phyloP scores from a whole-genome alignment of 2,113 vertebrate genomes.

The Mesocricetus auratus region DNA sequence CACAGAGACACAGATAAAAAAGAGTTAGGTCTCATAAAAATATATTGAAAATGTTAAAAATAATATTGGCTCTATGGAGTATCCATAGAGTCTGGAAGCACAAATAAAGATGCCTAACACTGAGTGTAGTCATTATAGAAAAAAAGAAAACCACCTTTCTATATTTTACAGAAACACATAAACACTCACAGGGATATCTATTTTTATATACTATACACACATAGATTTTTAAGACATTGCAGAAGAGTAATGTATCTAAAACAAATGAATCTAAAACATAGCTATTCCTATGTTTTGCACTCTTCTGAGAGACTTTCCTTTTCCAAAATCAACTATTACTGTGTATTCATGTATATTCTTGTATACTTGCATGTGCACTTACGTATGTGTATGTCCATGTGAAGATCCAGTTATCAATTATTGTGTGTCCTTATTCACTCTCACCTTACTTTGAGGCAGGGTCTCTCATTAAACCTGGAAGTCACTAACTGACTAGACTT shows the following conservation, averaged over 20 bases:
- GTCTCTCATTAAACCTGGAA: background rate
- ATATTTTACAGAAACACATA: background rate
- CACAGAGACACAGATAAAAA: background rate
- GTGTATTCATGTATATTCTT: background rate
- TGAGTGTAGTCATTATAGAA: background rate
- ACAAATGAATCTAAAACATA: background rate
- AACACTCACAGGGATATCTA: too few species aligned
- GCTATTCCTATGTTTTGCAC: background rate
- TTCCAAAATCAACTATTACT: background rate
- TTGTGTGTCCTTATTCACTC: too few species aligned
- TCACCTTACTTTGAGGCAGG: background rate
- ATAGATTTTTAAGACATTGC: background rate
- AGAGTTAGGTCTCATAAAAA: background rate
- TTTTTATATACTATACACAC: too few species aligned
- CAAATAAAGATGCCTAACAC: background rate
- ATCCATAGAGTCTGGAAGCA: background rate
- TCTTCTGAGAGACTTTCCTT: background rate
- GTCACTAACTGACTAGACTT: background rate
- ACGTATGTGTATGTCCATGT: background rate
- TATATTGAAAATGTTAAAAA: background rate
- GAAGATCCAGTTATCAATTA: background rate
- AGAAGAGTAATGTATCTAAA: constrained; percentile 11
- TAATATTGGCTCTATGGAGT: background rate
- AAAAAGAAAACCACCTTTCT: background rate
- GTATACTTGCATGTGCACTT: background rate